These are phyloP conservation scores for Campoletis raptor DNA, from an alignment of 2,888 invertebrate genomes.

Conservation along the genomic window DNA sequence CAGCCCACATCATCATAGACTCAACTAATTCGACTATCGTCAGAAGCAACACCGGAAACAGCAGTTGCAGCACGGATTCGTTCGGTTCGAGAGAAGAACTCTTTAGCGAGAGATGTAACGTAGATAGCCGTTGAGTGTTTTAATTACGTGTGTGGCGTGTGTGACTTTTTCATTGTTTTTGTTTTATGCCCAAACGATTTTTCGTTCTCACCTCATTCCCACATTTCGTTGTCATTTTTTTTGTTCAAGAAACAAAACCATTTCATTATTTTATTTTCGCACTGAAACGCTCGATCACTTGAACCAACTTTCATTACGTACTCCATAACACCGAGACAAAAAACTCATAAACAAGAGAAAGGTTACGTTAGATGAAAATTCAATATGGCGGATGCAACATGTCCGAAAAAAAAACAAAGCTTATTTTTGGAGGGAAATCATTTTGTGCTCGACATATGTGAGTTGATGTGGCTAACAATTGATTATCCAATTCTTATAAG, in stretches of 20 bases:
- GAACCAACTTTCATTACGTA: slow-evolving; percentile 6
- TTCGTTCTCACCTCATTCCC: neutral
- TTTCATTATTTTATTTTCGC: neutral
- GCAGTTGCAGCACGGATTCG: slow-evolving; percentile 60
- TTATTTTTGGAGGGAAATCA: slow-evolving; percentile 5
- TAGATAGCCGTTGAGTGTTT: slow-evolving; percentile 72
- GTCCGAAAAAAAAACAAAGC: neutral
- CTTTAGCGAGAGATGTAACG: slow-evolving; percentile 72
- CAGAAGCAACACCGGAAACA: slow-evolving; percentile 39
- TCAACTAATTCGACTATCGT: slow-evolving; percentile 23
- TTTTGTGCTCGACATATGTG: neutral
- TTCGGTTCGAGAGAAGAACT: slow-evolving; percentile 71
- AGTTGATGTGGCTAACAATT: neutral
- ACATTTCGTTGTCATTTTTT: neutral
- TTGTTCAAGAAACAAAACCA: neutral
- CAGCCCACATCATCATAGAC: slow-evolving; percentile 20
- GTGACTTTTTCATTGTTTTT: slow-evolving; percentile 33
- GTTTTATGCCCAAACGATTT: slow-evolving; percentile 8
- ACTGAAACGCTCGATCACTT: slow-evolving; percentile 4
- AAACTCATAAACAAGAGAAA: slow-evolving; percentile 5
- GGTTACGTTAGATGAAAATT: neutral
- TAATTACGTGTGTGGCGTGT: slow-evolving; percentile 53
- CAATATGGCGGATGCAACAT: neutral
- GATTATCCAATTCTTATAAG: neutral
- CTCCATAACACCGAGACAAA: slow-evolving; percentile 9